These are phyloP conservation scores for Axea sp. DNA, from an alignment of 2,888 invertebrate genomes.

Conservation along the genomic window DNA sequence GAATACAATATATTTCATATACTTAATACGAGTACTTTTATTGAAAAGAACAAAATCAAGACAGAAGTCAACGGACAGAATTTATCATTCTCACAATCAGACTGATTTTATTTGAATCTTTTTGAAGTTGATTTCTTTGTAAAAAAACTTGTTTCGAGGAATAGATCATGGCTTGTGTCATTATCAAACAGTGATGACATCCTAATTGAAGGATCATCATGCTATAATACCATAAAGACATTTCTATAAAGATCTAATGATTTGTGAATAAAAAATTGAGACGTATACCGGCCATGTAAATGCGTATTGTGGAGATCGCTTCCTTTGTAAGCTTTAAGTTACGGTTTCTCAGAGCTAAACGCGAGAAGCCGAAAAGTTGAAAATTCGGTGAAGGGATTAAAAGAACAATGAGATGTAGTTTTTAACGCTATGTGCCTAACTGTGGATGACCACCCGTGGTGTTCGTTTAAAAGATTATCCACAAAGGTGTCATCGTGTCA, in stretches of 20 bases:
- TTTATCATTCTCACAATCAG: too few species aligned
- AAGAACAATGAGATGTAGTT: conserved; percentile 60
- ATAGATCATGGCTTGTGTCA: too few species aligned
- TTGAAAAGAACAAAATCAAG: too few species aligned
- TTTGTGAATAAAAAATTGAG: conserved; percentile 44
- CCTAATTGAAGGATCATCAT: background rate
- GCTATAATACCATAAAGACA: conserved; percentile 31
- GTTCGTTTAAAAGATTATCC: conserved; percentile 77
- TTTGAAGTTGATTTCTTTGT: too few species aligned
- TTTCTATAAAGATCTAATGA: conserved; percentile 33
- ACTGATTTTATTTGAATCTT: too few species aligned
- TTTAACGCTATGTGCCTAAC: conserved; percentile 49
- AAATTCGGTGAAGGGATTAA: conserved; percentile 61
- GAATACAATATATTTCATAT: too few species aligned
- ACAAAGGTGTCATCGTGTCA: conserved; percentile 76
- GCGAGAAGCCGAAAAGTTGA: conserved; percentile 57
- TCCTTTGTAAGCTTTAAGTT: conserved; percentile 35
- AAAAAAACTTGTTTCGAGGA: too few species aligned
- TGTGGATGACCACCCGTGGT: conserved; percentile 69
- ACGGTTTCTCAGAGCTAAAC: conserved; percentile 39
- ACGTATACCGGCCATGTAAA: conserved; percentile 3
- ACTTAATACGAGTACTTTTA: too few species aligned
- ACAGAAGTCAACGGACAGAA: too few species aligned
- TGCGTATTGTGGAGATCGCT: conserved; percentile 27
- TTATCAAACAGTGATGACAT: conserved; percentile 15